phyloP scores from a whole-genome alignment of 2,113 vertebrate species.

The Propithecus coquereli region DNA sequence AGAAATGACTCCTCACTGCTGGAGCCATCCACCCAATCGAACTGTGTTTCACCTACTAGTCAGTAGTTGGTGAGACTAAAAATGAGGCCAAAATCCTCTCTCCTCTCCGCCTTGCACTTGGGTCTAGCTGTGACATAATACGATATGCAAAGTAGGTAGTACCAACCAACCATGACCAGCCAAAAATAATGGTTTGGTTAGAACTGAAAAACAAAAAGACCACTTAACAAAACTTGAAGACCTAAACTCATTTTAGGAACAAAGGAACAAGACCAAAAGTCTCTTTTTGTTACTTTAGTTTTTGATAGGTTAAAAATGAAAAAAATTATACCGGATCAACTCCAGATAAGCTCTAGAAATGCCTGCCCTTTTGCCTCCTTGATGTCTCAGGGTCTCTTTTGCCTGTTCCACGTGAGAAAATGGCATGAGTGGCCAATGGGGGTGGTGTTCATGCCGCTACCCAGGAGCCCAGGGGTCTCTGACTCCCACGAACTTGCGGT shows the following conservation, averaged over 20 bases:
- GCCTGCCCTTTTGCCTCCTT: constrained; percentile 63
- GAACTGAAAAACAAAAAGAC: constrained; percentile 41
- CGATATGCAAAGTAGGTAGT: neutral
- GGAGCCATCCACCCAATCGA: neutral
- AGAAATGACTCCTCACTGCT: neutral
- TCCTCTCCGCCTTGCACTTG: neutral
- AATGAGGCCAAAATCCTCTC: neutral
- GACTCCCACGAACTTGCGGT: constrained; percentile 63
- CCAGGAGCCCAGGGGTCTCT: constrained; percentile 69
- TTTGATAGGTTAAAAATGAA: constrained; percentile 35
- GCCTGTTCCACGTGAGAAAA: constrained; percentile 68
- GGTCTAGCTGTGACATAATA: neutral
- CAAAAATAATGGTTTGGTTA: constrained; percentile 71
- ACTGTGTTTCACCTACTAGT: neutral
- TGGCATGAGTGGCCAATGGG: constrained; percentile 75
- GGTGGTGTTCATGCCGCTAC: constrained; percentile 69
- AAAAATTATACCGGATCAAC: constrained; percentile 59
- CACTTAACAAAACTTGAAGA: constrained; percentile 63
- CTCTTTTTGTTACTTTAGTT: neutral
- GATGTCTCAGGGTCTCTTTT: constrained; percentile 53
- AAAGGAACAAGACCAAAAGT: constrained; percentile 67
- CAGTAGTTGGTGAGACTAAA: neutral
- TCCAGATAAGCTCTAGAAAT: constrained; percentile 70
- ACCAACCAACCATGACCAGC: constrained; percentile 18
- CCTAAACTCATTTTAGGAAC: constrained; percentile 65